Evolutionary conservation across 2,113 vertebrate species (phyloP).

Genomic region (Solea solea): DNA sequence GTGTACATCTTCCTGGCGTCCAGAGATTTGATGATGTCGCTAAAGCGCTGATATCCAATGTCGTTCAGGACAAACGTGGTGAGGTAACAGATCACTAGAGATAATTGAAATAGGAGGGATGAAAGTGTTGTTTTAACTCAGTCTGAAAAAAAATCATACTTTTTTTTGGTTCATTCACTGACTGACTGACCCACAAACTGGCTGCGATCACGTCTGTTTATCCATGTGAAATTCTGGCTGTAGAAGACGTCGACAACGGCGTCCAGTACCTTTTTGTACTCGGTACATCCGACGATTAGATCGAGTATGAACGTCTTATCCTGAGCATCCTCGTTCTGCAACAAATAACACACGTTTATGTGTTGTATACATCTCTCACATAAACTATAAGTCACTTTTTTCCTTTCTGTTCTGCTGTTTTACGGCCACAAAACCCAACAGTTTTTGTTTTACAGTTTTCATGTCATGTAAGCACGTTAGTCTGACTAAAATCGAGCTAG

Average conservation of each 20-base stretch:
- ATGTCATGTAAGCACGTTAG: too few relatives aligned
- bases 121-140: neutral
- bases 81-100: constrained; percentile 90
- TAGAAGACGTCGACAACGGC: constrained; percentile 87
- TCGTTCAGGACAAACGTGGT: constrained; percentile 87
- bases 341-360: constrained; percentile 1
- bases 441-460: too few relatives aligned
- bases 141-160: neutral
- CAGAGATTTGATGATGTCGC: constrained; percentile 85
- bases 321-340: constrained; percentile 63
- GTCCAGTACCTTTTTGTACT: constrained; percentile 84
- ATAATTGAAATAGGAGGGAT: constrained; percentile 37
- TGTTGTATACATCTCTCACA: too few relatives aligned
- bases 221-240: constrained; percentile 72
- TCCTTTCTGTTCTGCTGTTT: too few relatives aligned
- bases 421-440: too few relatives aligned
- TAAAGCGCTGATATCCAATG: constrained; percentile 84
- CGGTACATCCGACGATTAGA: constrained; percentile 86
- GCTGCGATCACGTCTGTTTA: constrained; percentile 78
- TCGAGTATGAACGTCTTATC: constrained; percentile 83
- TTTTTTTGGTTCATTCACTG: constrained; percentile 50
- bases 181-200: constrained; percentile 88
- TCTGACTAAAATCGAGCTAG: too few relatives aligned
- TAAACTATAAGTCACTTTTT: too few relatives aligned
- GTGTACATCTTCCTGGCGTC: constrained; percentile 83